Percentiles rank a stretch among this genome's conserved stretches.
phyloP scores from a whole-genome alignment of 1,140 invertebrate genomes.

The Samia ricini region DNA sequence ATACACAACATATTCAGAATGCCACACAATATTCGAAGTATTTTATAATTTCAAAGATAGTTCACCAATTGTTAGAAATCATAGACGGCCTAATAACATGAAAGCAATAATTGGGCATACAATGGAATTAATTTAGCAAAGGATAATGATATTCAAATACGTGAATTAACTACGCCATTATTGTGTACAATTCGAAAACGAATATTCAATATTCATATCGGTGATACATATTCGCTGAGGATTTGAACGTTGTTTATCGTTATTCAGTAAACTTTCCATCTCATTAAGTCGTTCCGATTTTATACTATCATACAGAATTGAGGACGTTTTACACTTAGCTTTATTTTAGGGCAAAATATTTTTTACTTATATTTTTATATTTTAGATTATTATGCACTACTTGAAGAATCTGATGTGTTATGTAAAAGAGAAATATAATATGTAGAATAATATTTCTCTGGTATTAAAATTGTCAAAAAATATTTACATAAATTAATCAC shows the following conservation, averaged over 20 bases:
- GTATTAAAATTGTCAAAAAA: no score
- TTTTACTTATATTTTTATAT: not conserved
- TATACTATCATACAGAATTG: not conserved
- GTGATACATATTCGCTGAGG: not conserved
- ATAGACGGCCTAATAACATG: not conserved
- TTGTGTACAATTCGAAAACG: not conserved
- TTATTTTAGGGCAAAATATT: no score
- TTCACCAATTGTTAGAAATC: no score
- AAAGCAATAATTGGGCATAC: not conserved
- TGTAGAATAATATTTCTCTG: no score
- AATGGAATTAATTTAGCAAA: not conserved
- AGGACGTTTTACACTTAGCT: not conserved
- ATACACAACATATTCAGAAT: no score
- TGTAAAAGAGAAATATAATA: no score
- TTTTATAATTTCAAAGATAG: no score
- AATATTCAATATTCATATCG: not conserved
- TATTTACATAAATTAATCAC: no score
- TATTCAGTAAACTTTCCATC: conserved; percentile 48
- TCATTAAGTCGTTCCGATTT: conserved; percentile 40
- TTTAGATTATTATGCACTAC: no score
- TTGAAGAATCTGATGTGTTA: no score
- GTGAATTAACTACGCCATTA: not conserved
- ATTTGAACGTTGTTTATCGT: conserved; percentile 28
- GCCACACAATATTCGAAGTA: no score
- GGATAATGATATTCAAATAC: not conserved